Percentiles rank a stretch among this genome's conserved stretches.
These are phyloP conservation scores for Heliconius nattereri DNA, from an alignment of 1,140 invertebrate species.

Conservation along the genomic window DNA sequence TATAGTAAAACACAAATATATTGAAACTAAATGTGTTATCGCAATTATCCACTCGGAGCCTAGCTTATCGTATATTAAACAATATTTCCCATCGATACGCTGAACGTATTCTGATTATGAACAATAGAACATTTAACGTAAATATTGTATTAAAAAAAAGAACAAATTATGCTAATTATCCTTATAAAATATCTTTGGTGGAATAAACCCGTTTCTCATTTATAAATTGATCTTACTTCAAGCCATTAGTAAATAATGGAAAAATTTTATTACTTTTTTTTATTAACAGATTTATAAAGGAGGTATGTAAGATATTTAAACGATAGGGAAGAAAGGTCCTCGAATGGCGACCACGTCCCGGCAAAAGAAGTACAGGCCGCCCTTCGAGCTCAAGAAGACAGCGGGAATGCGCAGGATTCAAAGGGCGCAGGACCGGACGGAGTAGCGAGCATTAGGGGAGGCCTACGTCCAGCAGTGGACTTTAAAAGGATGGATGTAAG, in stretches of 20 bases:
- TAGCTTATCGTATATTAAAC: conserved; percentile 54
- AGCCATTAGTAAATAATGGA: not conserved
- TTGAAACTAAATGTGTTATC: conserved; percentile 46
- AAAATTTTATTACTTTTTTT: not conserved
- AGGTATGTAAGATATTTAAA: too few species aligned
- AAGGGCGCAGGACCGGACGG: too few species aligned
- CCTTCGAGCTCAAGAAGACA: too few species aligned
- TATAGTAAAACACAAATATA: conserved; percentile 32
- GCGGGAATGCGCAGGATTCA: too few species aligned
- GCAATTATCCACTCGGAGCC: conserved; percentile 46
- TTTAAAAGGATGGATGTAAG: too few species aligned
- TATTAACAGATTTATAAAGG: not conserved
- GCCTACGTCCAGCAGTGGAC: too few species aligned
- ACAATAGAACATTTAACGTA: conserved; percentile 21
- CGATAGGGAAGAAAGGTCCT: too few species aligned
- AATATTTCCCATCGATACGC: conserved; percentile 40
- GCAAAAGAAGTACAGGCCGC: too few species aligned
- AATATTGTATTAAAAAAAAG: conserved; percentile 3
- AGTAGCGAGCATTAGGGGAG: too few species aligned
- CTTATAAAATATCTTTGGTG: not conserved
- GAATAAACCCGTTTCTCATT: not conserved
- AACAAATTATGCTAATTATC: not conserved
- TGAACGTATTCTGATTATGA: conserved; percentile 23
- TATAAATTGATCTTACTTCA: not conserved
- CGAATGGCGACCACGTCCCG: too few species aligned